A percentile compares a stretch with the other conserved stretches of the same genome.
Conservation (phyloP, 1,140 invertebrate species). For the Arctopsyche grandis region DNA sequence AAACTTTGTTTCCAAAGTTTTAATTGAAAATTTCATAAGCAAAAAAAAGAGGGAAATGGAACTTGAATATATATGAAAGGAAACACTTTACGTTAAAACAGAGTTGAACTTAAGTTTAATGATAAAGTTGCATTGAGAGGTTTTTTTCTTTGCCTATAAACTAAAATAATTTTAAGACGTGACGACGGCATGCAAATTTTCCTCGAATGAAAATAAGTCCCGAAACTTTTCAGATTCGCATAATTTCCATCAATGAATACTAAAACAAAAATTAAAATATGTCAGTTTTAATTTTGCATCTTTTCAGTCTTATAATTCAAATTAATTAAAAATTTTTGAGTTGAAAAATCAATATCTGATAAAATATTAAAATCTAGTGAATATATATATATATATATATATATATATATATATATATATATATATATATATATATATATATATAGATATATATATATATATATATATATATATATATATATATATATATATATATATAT, state of each 20-base stretch:
- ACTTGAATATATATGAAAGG: constrained; percentile 33
- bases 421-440: no score
- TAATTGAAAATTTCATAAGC: constrained; percentile 38
- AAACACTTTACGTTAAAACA: constrained; percentile 28
- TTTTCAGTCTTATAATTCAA: no score
- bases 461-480: no score
- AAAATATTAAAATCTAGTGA: no score
- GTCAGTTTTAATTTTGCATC: no score
- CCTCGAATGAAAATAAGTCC: neutral
- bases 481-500: no score
- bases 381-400: no score
- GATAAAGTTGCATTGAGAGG: constrained; percentile 33
- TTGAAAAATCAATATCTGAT: no score
- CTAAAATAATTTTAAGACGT: constrained; percentile 5
- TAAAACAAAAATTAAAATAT: no score
- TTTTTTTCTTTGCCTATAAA: constrained; percentile 4
- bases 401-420: no score
- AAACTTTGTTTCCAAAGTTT: constrained; percentile 39
- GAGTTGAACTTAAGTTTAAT: constrained; percentile 35
- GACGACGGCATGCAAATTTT: neutral
- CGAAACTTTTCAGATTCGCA: neutral
- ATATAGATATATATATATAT: no score
- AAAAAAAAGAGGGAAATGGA: constrained; percentile 33
- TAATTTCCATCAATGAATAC: neutral
- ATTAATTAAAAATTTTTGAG: no score